Base-by-base conservation (phyloP, 92 coral and sea anemone genomes). In the Montipora capitata region DNA sequence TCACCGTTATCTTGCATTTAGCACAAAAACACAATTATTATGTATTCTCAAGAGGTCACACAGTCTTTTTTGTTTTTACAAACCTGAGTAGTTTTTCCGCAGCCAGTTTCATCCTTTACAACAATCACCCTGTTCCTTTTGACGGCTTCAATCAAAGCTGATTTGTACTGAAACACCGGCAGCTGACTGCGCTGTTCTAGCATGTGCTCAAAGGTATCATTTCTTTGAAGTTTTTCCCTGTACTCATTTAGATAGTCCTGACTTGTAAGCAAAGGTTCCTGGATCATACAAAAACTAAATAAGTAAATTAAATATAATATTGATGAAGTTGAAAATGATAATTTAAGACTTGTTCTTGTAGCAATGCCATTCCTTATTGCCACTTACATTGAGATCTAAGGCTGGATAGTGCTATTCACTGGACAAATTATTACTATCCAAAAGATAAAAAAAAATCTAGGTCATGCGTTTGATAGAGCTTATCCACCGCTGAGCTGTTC, bases 81-180 rank as follows among this genome's bases (percentile, higher is more conserved):
- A 16, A 97, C 99, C 96, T 97, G 99, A 27, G 99, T 97, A 4
- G 99, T 97, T 84, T 97, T 97, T 43, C 99, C 99, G 85, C 99
- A 97, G 27, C 99, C 99, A 41, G 99, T 97, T 41, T 98, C 99
- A 58, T 98, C 99, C 77, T 95, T 92, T 48, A 97, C 84, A 65
- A 97, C 91, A 11, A 97, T 89, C 13, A 96, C 99, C 74, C 98
- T 92, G 91, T 91, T 97, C 43, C 91, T 89, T 27, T 87, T 76
- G 49, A 89, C 43, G 17, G 98, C 92, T 45, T 90, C 84, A 74
- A 94, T 17, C 57, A 97, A 74, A 7, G 81, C 78, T 0, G 88
- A 63, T 76, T 82, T 90, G 84, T 94, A 97, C 45, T 87, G 89
- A 40, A 91, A 95, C 10, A 97, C 99, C 42, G 99, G 99, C 71